These are phyloP conservation scores for Nothobranchius kuhntae DNA, from an alignment of 2,113 vertebrate genomes.

Conservation along the genomic window DNA sequence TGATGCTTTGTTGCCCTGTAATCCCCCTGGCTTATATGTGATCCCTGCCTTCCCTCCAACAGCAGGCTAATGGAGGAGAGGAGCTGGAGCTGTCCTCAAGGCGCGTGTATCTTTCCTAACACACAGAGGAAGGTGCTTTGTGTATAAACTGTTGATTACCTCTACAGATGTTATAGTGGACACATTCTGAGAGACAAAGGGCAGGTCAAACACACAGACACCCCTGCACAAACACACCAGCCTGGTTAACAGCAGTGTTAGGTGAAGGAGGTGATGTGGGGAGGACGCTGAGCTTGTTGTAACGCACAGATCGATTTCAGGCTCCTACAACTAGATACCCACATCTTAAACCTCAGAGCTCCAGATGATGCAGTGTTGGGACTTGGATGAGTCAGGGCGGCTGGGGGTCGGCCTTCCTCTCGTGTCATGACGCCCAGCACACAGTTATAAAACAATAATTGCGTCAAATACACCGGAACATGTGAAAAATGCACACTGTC, in stretches of 20 bases:
- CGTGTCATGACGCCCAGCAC: conserved; percentile 69
- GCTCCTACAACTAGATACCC: conserved; percentile 65
- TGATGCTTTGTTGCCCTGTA: conserved; percentile 76
- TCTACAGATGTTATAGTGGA: conserved; percentile 65
- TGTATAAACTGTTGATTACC: conserved; percentile 69
- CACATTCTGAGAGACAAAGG: conserved; percentile 38
- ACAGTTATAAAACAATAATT: conserved; percentile 76
- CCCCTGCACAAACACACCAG: conserved; percentile 4
- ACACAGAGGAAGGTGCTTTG: conserved; percentile 28
- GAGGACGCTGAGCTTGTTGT: conserved; percentile 39
- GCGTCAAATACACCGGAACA: conserved; percentile 74
- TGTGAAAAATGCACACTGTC: conserved; percentile 45
- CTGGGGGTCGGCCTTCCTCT: conserved; percentile 9
- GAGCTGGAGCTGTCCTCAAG: conserved; percentile 49
- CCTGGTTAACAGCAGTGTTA: conserved; percentile 19
- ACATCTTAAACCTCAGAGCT: conserved; percentile 67
- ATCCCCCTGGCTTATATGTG: conserved; percentile 75
- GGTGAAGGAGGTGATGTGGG: neutral
- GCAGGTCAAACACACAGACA: conserved; percentile 20
- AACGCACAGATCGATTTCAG: conserved; percentile 62
- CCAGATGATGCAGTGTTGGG: conserved; percentile 55
- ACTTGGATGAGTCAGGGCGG: conserved; percentile 23
- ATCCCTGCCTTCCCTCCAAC: conserved; percentile 72
- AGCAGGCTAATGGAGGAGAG: conserved; percentile 69
- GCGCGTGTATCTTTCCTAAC: conserved; percentile 49